Evolutionary conservation across 2,888 invertebrate genomes (phyloP).

Genomic region (Pachydiplax longipennis): DNA sequence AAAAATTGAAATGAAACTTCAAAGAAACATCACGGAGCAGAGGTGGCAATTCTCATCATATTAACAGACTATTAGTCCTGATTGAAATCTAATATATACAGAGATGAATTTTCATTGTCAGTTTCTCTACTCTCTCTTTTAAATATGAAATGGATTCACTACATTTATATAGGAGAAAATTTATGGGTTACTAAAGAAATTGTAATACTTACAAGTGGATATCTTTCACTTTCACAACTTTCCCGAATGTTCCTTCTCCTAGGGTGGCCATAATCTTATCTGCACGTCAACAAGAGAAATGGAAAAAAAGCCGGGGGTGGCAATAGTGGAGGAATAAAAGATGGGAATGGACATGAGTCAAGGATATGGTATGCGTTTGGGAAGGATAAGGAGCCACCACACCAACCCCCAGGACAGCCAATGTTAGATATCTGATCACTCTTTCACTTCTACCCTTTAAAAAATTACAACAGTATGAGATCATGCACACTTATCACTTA

Average conservation of each 20-base stretch:
- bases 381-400: not conserved
- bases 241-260: slow-evolving; percentile 99
- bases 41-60: too few relatives aligned
- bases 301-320: slow-evolving; percentile 25
- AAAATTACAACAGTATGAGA: not conserved
- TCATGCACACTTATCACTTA: slow-evolving; percentile 1
- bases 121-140: too few relatives aligned
- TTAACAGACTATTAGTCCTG: too few relatives aligned
- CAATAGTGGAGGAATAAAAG: not conserved
- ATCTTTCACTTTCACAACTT: slow-evolving; percentile 99
- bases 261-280: slow-evolving; percentile 98
- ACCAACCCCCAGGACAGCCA: slow-evolving; percentile 7
- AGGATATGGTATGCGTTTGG: not conserved
- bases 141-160: too few relatives aligned
- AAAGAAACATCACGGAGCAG: too few relatives aligned
- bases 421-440: slow-evolving; percentile 24
- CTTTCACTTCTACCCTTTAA: not conserved
- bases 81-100: too few relatives aligned
- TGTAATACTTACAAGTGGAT: slow-evolving; percentile 81
- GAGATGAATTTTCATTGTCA: too few relatives aligned
- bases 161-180: too few relatives aligned
- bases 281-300: slow-evolving; percentile 63
- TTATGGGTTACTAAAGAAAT: too few relatives aligned
- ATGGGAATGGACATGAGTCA: not conserved
- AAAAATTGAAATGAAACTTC: too few relatives aligned